Conservation (phyloP, 2,797 vertebrate species). For the Manis pentadactyla region DNA sequence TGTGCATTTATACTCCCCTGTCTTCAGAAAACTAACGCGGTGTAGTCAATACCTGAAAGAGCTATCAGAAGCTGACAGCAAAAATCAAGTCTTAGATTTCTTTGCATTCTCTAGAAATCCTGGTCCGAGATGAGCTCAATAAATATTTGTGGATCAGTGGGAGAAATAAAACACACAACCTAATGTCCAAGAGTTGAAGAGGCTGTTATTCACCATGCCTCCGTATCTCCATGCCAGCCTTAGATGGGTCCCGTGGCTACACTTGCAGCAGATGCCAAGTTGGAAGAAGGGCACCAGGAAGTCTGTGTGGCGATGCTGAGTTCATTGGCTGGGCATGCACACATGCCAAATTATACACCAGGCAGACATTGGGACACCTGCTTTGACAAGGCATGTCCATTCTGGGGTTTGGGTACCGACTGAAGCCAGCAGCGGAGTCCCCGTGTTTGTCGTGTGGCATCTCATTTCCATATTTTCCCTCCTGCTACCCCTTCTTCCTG, state of each 20-base stretch:
- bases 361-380: conserved; percentile 48
- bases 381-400: conserved; percentile 15
- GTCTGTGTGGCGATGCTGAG: neutral
- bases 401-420: neutral
- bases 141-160: neutral
- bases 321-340: neutral
- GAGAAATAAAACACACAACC: neutral
- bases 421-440: neutral
- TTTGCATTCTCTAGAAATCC: neutral
- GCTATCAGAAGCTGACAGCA: neutral
- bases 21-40: too few relatives aligned
- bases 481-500: neutral
- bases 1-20: neutral
- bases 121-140: neutral
- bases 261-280: neutral
- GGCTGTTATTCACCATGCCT: neutral
- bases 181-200: neutral
- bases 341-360: conserved; percentile 51
- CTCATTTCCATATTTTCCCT: neutral
- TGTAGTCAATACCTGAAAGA: too few relatives aligned
- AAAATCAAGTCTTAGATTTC: neutral
- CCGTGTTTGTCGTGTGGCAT: neutral
- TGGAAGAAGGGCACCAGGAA: conserved; percentile 22
- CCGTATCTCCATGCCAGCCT: neutral
- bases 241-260: neutral